Conservation (phyloP, 2,113 vertebrate species). For the Mastomys coucha region DNA sequence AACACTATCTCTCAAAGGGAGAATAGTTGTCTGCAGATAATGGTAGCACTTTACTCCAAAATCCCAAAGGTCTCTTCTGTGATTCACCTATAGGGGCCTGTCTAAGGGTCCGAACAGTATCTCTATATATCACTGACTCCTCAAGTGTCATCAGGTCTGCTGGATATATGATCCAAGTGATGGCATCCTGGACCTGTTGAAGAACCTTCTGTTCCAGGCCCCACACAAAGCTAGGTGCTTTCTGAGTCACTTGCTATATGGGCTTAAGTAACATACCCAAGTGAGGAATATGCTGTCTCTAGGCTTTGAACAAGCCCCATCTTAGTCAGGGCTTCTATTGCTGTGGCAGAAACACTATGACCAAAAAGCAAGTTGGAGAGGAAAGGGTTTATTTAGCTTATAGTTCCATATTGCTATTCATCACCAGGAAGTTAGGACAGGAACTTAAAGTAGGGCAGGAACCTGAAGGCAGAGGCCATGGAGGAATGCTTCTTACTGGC, state of each 20-base stretch:
- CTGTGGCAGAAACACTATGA: not conserved
- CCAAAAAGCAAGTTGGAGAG: not conserved
- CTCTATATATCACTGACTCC: not conserved
- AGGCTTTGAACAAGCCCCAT: not conserved
- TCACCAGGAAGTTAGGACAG: not conserved
- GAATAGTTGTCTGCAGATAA: not conserved
- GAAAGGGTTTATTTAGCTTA: not conserved
- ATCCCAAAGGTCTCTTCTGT: not conserved
- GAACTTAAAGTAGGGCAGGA: not conserved
- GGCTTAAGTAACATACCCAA: not conserved
- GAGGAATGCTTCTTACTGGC: not conserved
- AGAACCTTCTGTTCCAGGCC: not conserved
- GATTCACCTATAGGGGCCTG: not conserved
- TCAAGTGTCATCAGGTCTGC: not conserved
- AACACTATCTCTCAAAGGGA: not conserved
- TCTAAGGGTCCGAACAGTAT: not conserved
- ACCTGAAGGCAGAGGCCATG: not conserved
- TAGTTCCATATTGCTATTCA: not conserved
- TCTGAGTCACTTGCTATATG: not conserved
- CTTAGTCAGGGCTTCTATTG: not conserved
- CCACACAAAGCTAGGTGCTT: not conserved
- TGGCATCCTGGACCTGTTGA: not conserved
- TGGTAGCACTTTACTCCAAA: not conserved
- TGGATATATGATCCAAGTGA: not conserved
- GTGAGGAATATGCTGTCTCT: not conserved